Evolutionary conservation across 1,140 invertebrate species (phyloP), one percentile per base, ranked within the genome.

Genomic region (Meloidogyne floridensis): DNA sequence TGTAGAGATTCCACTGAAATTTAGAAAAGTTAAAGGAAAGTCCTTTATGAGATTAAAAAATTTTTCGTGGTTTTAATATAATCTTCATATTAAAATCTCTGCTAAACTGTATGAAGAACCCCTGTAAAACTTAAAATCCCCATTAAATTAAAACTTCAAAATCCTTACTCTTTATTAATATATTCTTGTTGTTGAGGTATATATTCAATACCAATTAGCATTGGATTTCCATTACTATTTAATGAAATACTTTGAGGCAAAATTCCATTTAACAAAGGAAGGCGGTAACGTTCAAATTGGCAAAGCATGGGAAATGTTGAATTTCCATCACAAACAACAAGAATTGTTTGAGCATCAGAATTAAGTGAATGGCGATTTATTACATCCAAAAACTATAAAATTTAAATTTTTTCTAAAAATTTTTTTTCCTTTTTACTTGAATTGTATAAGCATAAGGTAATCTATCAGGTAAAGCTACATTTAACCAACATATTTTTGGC

Each of bases 321-420:
- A 51, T 88, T 86, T 15, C 87, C 85, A 77, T 90, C 89, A 56
- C 88, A 89, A 73, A 89, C 75, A n/a, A 89, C 53, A 18, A 89
- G 73, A 73, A 80, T 82, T 15, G 89, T 86, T 69, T 69, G 70
- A 13, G 77, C 47, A 56, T 43, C 71, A 20, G 82, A 43, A n/a
- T 56, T 56, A 69, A 42, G 4, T 9, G 84, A 81, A 72, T 88
- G 84, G 9, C 80, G 83, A 80, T 89, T 90, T 13, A 43, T 53
- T 43, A 88, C 83, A 18, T 73, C 53, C 4, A 89, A 51, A 81
- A 90, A 89, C 79, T 79, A 72, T 32, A 77, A 47, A 13, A 42
- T 59, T n/a, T n/a, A 53, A 7, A 42, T 76, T 20, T 11, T 13
- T 15, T 53, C 32, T 2, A 47, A 47, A 54, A 76, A 3, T 9